A percentile compares a stretch with the other conserved stretches of the same genome.
Conservation (phyloP, 1,140 invertebrate species). For the Mycetomoellerius zeteki region DNA sequence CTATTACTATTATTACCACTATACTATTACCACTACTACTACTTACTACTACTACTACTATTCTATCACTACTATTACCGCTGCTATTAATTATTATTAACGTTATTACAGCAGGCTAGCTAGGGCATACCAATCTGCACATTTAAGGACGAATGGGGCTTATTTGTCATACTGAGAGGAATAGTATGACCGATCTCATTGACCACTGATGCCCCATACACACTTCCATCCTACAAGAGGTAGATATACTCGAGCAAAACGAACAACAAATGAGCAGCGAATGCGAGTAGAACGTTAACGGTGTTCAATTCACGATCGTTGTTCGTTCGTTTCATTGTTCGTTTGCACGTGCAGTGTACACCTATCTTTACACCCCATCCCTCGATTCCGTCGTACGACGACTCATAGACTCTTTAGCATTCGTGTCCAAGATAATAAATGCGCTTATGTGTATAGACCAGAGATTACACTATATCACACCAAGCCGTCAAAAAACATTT, state of each 20-base stretch:
- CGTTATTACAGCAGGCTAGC: slow-evolving; percentile 80
- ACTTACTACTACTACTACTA: slow-evolving; percentile 78
- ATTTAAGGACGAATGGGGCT: slow-evolving; percentile 72
- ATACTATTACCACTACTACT: slow-evolving; percentile 74
- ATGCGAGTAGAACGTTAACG: not conserved
- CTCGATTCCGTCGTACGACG: slow-evolving; percentile 66
- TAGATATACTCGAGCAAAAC: slow-evolving; percentile 26
- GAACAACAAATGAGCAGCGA: not conserved
- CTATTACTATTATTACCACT: slow-evolving; percentile 80
- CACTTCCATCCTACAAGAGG: slow-evolving; percentile 77
- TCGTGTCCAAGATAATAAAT: slow-evolving; percentile 84
- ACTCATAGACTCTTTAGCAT: slow-evolving; percentile 82
- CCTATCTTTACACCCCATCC: slow-evolving; percentile 65
- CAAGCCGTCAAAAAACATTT: slow-evolving; percentile 77
- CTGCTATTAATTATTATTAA: slow-evolving; percentile 82
- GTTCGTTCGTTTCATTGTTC: not conserved
- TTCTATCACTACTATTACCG: slow-evolving; percentile 78
- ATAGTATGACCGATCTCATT: slow-evolving; percentile 86
- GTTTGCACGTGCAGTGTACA: slow-evolving; percentile 15
- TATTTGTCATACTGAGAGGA: slow-evolving; percentile 76
- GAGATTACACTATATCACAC: slow-evolving; percentile 80
- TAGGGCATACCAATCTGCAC: slow-evolving; percentile 80
- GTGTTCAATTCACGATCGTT: not conserved
- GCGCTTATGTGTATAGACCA: slow-evolving; percentile 85
- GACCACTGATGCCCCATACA: slow-evolving; percentile 82